Evolutionary conservation across 92 coral and sea anemone species (phyloP), one percentile per base, ranked within the genome.

Genomic region (Porites cylindrica): DNA sequence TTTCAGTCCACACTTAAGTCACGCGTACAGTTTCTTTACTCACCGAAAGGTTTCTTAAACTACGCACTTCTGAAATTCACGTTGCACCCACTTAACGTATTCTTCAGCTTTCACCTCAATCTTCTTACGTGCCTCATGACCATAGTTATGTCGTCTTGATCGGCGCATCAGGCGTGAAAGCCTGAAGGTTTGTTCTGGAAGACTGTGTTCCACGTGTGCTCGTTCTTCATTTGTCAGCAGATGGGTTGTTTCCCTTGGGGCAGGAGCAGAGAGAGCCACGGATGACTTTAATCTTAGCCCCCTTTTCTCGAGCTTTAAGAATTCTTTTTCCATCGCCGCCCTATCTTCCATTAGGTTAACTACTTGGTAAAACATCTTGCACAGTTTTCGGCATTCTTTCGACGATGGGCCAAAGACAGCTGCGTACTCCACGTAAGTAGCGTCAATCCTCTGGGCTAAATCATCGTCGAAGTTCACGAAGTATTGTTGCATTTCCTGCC

Each of bases 101-200:
- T 87, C 91, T 38, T 91, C 82, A 2, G 95, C 94, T 56, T 87
- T 72, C 53, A 16, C 72, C 77, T 91, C 97, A 87, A 94, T 94
- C 43, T 65, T 66, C 16, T 84, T 80, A 88, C 93, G 86, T 20
- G 86, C 78, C 50, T 94, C 92, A 64, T 89, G 87, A 10, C 93
- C 93, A 16, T 50, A 16, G 17, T 64, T 63, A 38, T 51, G 51
- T 79, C 61, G 14, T 18, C 8, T 13, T 51, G 20, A 21, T 11
- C 16, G 52, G 6, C 19, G 29, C 29, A 19, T 12, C 8, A 32
- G 47, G 8, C 18, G 8, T 47, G 38, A 38, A 32, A 20, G 52
- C 79, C 82, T 90, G 80, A 82, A 75, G 91, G 12, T 70, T 90
- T 59, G 88, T 81, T 52, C 63, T 70, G 60, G 70, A n/a, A 80